Evolutionary conservation across 2,797 vertebrate species (phyloP).

Genomic region (Microtus obscurus): DNA sequence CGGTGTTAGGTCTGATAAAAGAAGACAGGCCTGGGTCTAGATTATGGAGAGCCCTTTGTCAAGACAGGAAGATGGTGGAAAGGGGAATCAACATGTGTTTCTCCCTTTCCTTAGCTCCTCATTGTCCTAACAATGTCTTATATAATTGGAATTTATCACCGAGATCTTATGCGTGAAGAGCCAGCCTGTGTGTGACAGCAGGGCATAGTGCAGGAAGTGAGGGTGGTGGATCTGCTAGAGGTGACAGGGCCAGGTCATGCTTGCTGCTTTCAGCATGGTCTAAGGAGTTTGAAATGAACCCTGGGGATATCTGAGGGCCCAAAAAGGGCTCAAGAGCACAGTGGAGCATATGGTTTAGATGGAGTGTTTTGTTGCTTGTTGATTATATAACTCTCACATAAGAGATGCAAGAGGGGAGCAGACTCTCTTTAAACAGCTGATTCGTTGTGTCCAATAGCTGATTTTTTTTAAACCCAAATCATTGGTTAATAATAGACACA

Average conservation of each 20-base stretch:
- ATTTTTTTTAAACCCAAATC: not conserved
- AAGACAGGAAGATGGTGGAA: not conserved
- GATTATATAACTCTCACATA: not conserved
- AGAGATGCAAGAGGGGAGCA: not conserved
- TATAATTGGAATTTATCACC: too few relatives aligned
- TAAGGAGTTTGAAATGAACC: slow-evolving; percentile 1
- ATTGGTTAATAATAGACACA: not conserved
- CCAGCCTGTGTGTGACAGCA: not conserved
- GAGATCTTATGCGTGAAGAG: not conserved
- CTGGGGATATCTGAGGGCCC: not conserved
- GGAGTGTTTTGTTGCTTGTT: not conserved
- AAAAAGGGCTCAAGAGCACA: not conserved
- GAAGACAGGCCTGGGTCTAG: not conserved
- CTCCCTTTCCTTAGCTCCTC: not conserved
- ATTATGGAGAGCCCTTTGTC: not conserved
- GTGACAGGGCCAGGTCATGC: not conserved
- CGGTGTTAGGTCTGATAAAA: not conserved
- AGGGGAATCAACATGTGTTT: not conserved
- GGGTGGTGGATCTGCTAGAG: not conserved
- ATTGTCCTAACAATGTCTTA: not conserved
- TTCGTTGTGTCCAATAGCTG: slow-evolving; percentile 8
- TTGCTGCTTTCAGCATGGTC: not conserved
- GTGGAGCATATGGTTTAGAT: not conserved
- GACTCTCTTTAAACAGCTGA: not conserved
- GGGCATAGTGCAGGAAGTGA: not conserved